These are phyloP conservation scores for Eulimnadia texana DNA, from an alignment of 1,140 invertebrate genomes.

Conservation along the genomic window DNA sequence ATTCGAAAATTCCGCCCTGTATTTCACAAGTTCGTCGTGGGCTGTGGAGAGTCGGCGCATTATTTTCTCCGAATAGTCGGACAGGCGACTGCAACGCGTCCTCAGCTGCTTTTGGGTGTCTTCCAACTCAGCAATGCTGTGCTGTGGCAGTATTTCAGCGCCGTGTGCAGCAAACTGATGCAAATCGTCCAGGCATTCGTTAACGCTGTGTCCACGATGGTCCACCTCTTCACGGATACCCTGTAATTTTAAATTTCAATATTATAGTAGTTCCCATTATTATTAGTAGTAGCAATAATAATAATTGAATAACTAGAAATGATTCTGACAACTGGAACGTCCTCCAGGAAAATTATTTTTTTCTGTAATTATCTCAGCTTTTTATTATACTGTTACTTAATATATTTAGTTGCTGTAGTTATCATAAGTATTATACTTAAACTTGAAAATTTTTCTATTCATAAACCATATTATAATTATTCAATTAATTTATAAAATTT, in stretches of 20 bases:
- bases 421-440: too few species aligned
- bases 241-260: slow-evolving; percentile 32
- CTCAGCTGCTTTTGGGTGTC: slow-evolving; percentile 67
- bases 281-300: too few species aligned
- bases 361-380: too few species aligned
- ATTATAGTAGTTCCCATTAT: background rate
- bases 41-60: slow-evolving; percentile 58
- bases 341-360: too few species aligned
- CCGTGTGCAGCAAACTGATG: slow-evolving; percentile 78
- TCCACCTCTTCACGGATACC: slow-evolving; percentile 82
- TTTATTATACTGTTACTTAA: too few species aligned
- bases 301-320: too few species aligned
- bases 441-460: too few species aligned
- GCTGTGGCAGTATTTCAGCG: slow-evolving; percentile 71
- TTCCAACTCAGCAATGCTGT: slow-evolving; percentile 73
- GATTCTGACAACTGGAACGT: too few species aligned
- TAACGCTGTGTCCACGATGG: slow-evolving; percentile 65
- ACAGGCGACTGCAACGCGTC: slow-evolving; percentile 62
- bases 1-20: slow-evolving; percentile 58
- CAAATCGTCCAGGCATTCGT: slow-evolving; percentile 76
- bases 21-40: slow-evolving; percentile 76
- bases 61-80: slow-evolving; percentile 60
- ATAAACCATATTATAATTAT: too few species aligned
- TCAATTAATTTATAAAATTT: too few species aligned
- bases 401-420: too few species aligned